Base-by-base conservation (phyloP, 2,113 vertebrate genomes). In the Cephalopterus ornatus region DNA sequence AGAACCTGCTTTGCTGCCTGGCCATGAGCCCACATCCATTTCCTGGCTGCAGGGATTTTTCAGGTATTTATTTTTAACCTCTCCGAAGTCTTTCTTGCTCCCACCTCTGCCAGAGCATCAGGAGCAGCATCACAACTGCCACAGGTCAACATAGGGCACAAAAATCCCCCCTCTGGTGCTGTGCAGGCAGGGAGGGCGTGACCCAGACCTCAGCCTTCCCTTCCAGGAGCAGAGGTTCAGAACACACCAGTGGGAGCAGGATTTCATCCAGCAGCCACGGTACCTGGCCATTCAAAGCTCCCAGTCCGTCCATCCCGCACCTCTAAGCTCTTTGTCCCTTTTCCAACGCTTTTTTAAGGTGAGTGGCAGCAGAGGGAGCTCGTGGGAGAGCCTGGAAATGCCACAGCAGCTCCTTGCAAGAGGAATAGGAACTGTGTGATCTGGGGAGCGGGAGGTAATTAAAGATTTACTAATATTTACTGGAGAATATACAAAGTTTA, bases 161-260 rank as follows among this genome's bases (percentile, higher is more conserved):
- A 99, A 92, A 99, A 98, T 24, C 99, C 94, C 97, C 99, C 94
- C 61, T 98, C 98, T 0, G 99, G 99, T 12, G 80, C 63, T 0
- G 98, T 97, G 76, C 98, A 99, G 95, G 99, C 98, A 1, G 99
- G 98, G 49, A 99, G 97, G 30, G 97, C 97, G 93, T 98, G 99
- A 9, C 98, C 2, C 98, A 97, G 83, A 99, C 98, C 6, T 99
- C 99, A 70, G 99, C 99, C 95, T 98, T 98, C 28, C 98, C 98
- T 98, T 98, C 97, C 49, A 99, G 95, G 11, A 99, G 98, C 94
- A 99, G 47, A 41, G 39, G 39, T 41, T 41, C 39, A 10, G 39
- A 24, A 49, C 47, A 49, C 7, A 7, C 23, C 47, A 8, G 47
- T 24, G 72, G 33, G 73, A 8, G n/a, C 30, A 52, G 23, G 7